A percentile compares a stretch with the other conserved stretches of the same genome.
These are phyloP conservation scores for Agonum fuliginosum DNA, from an alignment of 2,888 invertebrate species.

Conservation along the genomic window DNA sequence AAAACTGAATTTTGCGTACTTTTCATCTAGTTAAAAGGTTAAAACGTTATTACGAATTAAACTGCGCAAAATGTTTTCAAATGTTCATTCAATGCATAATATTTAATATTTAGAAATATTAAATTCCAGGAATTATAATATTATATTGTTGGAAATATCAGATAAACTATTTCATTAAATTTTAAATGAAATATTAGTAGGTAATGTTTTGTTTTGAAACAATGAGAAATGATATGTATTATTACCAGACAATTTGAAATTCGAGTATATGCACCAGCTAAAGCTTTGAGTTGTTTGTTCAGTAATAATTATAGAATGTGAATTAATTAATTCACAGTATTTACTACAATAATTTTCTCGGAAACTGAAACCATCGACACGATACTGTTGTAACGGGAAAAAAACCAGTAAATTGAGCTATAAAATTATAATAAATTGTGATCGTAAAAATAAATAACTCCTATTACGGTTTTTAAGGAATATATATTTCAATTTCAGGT, in stretches of 20 bases:
- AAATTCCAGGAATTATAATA: slow-evolving; percentile 3
- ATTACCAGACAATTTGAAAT: neutral
- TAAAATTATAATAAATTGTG: neutral
- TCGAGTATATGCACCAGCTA: neutral
- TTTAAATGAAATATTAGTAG: neutral
- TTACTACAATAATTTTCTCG: neutral
- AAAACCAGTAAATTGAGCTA: neutral
- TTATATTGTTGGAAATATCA: neutral
- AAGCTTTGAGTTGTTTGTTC: neutral
- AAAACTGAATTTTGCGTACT: too few species aligned
- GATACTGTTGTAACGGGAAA: neutral
- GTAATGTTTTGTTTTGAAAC: slow-evolving; percentile 23
- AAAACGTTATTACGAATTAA: too few species aligned
- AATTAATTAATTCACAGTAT: neutral
- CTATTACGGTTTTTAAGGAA: neutral
- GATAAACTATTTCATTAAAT: slow-evolving; percentile 11
- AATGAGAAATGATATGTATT: neutral
- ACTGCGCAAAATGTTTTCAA: too few species aligned
- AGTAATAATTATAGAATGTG: neutral
- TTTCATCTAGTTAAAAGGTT: too few species aligned
- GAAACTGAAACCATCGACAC: neutral
- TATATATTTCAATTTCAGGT: slow-evolving; percentile 15
- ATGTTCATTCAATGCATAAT: too few species aligned
- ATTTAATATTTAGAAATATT: neutral
- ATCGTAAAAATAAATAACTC: slow-evolving; percentile 10